Evolutionary conservation across 2,113 vertebrate species (phyloP), one percentile per base, ranked within the genome.

Genomic region (Megaleporinus macrocephalus): DNA sequence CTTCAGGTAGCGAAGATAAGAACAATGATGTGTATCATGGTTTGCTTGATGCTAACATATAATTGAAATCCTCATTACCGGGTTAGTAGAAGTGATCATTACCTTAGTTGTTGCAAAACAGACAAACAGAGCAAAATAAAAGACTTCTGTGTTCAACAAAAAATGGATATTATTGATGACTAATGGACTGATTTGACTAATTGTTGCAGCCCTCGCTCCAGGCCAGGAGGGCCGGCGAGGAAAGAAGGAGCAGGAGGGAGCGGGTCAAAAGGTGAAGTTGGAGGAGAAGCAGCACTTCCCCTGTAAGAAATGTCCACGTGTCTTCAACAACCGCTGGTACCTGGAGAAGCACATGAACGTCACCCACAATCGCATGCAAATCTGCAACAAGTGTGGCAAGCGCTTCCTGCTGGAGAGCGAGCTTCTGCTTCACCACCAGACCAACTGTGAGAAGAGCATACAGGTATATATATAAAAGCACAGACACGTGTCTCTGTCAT

Each of bases 291-390:
- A 97, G 78, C 95, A 97, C 78, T 98, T 96, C 70, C 94, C 96
- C 0, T 99, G 98, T 87, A 97, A 98, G 91, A 99, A 97, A 81
- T 99, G 98, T 47, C 97, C 97, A 0, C 94, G 97, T 0, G 92
- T 99, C 61, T 98, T 99, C 91, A 98, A 99, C 94, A 99, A 98
- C 91, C 96, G 97, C 88, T 98, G 97, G 97, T 99, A 98, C 90
- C 92, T 99, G 94, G 97, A 98, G 83, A 98, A 99, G 71, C 98
- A 99, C 95, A 97, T 98, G 95, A 99, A 96, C 0, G 97, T 98
- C 91, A 98, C 97, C 0, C 98, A 99, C 93, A 98, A 96, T 88
- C 96, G 98, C 81, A 97, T 98, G 97, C 96, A 98, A 93, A 97
- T 97, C 94, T 99, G 98, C 0, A 96, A 94, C 85, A 95, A 96